phyloP scores from a whole-genome alignment of 1,140 invertebrate genomes.

The Asbolus verrucosus region DNA sequence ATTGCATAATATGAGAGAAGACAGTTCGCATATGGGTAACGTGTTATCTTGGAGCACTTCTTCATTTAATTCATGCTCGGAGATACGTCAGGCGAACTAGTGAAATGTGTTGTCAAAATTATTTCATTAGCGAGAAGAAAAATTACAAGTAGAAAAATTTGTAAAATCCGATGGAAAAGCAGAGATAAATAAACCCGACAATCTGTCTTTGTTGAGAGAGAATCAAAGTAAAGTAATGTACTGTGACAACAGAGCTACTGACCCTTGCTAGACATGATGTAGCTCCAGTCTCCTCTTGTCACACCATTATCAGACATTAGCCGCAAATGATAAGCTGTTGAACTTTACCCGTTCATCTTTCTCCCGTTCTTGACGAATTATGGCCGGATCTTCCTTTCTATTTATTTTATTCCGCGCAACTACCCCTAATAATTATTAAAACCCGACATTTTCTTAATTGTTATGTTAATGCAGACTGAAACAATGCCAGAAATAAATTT shows the following conservation, averaged over 20 bases:
- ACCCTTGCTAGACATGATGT: conserved; percentile 38
- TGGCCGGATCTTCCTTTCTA: conserved; percentile 34
- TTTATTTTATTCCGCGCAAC: conserved; percentile 38
- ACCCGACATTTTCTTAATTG: conserved; percentile 37
- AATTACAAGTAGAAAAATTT: conserved; percentile 9
- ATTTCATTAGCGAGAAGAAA: conserved; percentile 6
- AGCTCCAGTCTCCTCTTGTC: conserved; percentile 32
- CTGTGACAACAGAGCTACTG: conserved; percentile 33
- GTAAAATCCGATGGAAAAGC: conserved; percentile 11
- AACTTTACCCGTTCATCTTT: conserved; percentile 33
- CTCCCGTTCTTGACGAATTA: conserved; percentile 32
- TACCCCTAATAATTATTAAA: conserved; percentile 38
- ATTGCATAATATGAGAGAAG: conserved; percentile 28
- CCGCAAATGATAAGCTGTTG: conserved; percentile 35
- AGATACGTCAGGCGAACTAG: not conserved
- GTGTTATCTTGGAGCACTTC: conserved; percentile 15
- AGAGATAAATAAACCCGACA: conserved; percentile 9
- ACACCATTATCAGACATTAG: conserved; percentile 39
- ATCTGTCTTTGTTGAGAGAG: conserved; percentile 29
- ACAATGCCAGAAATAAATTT: conserved; percentile 35
- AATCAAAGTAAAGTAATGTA: conserved; percentile 38
- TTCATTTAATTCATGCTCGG: not conserved
- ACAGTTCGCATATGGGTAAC: conserved; percentile 10
- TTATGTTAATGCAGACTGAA: conserved; percentile 34
- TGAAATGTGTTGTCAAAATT: not conserved